Evolutionary conservation across 2,797 vertebrate species (phyloP), one percentile per base, ranked within the genome.

Genomic region (Amniataba percoides): DNA sequence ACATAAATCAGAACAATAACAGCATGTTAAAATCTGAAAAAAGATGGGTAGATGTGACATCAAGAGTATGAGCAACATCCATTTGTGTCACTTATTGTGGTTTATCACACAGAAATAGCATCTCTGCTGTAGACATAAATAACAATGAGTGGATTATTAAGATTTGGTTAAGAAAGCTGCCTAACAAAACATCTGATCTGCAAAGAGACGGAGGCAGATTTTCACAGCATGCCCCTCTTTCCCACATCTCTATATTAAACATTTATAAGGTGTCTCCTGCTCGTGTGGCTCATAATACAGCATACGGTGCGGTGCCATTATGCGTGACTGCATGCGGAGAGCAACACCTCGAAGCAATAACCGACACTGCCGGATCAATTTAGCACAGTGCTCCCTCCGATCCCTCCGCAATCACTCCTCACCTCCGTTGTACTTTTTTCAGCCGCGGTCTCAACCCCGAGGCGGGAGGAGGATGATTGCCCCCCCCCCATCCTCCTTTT

Each of bases 301-400:
- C 18, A 71, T 81, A 62, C 79, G 59, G 73, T 4, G 2, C 19
- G 0, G n/a, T 64, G 73, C 76, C 74, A 70, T 88, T 85, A 82
- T 83, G 82, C 85, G 87, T 75, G 84, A 71, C 83, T 81, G 83
- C 86, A 75, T 56, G 46, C 25, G 8, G 74, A 71, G 80, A 80
- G 80, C 83, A 78, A 73, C 88, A 74, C 86, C 91, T 83, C 80
- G 8, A 34, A 91, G 89, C 85, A 90, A 89, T 86, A 89, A 89
- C 84, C 66, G 87, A 83, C 79, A 75, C 80, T 25, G 78, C 74
- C 66, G 60, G 80, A 93, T 93, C 89, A 88, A 89, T 93, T 90
- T 88, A 86, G 74, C 66, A 19, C 81, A 84, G 76, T 13, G 21
- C 79, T 87, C 85, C 80, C 84, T 66, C 53, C 60, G 65, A 82